Conservation (phyloP, 1,140 invertebrate species). For the Babylonia areolata region DNA sequence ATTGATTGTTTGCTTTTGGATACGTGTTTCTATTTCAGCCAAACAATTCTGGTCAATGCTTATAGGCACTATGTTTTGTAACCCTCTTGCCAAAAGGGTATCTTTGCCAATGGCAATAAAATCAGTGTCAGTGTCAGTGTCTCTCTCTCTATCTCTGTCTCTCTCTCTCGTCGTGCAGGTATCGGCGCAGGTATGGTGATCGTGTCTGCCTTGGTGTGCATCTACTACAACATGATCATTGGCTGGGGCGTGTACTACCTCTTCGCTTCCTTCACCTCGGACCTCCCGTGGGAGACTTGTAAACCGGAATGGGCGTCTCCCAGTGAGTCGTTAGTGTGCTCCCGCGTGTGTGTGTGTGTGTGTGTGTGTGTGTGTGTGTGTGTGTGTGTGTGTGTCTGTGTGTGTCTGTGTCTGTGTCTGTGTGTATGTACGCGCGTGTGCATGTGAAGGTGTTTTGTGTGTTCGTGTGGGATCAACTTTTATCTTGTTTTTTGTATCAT, state of each 20-base stretch:
- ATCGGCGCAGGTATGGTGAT: constrained; percentile 67
- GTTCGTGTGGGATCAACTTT: not conserved
- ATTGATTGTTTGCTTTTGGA: too few species aligned
- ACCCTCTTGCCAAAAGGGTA: too few species aligned
- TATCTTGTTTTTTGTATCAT: too few species aligned
- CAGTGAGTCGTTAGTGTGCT: constrained; percentile 32
- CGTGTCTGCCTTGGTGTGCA: constrained; percentile 74
- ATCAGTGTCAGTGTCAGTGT: too few species aligned
- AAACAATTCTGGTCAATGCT: too few species aligned
- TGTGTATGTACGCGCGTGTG: not conserved
- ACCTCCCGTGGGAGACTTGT: constrained; percentile 95
- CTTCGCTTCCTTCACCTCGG: constrained; percentile 76
- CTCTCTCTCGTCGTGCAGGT: too few species aligned
- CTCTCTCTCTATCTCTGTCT: too few species aligned
- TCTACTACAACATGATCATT: constrained; percentile 98
- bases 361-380: not conserved
- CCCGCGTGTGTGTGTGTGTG: not conserved
- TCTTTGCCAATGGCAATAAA: too few species aligned
- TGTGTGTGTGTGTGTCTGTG: constrained; percentile 78
- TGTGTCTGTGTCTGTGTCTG: not conserved
- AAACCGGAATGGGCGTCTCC: constrained; percentile 46
- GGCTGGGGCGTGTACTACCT: constrained; percentile 97
- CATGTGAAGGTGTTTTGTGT: not conserved
- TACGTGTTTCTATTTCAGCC: too few species aligned
- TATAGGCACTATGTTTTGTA: too few species aligned